These are phyloP conservation scores for Leptopilina myrica DNA, from an alignment of 2,888 invertebrate genomes.

Conservation along the genomic window DNA sequence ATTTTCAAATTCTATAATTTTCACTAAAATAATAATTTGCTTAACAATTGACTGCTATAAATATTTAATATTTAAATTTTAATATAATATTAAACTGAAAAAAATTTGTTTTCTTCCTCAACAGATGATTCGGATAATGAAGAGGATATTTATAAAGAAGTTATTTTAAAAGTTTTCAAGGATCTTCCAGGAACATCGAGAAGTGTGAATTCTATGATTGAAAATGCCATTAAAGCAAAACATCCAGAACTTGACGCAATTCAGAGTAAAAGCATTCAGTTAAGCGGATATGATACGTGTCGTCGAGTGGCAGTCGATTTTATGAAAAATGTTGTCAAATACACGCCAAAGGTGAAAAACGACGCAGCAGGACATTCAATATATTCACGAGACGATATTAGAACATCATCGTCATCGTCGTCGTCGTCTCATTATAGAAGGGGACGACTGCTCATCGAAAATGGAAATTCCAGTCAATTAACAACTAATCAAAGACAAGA, in stretches of 20 bases:
- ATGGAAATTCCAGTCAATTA: conserved; percentile 32
- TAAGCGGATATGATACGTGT: conserved; percentile 72
- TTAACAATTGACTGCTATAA: too few relatives aligned
- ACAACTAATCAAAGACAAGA: conserved; percentile 42
- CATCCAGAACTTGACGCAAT: conserved; percentile 61
- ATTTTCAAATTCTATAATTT: too few relatives aligned
- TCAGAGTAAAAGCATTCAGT: conserved; percentile 64
- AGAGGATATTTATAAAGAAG: conserved; percentile 69
- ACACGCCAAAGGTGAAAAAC: conserved; percentile 45
- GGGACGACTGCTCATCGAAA: conserved; percentile 42
- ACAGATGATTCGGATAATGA: conserved; percentile 68
- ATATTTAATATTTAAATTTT: too few relatives aligned
- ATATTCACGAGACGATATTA: conserved; percentile 55
- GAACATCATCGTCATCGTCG: not conserved
- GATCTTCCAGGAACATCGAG: conserved; percentile 69
- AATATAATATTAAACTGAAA: not conserved
- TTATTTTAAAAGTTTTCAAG: conserved; percentile 69
- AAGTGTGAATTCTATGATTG: conserved; percentile 60
- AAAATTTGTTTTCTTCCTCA: too few relatives aligned
- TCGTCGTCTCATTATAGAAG: conserved; percentile 46
- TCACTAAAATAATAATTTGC: too few relatives aligned
- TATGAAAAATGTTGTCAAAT: conserved; percentile 65
- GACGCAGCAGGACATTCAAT: conserved; percentile 49
- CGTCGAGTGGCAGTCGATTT: conserved; percentile 69
- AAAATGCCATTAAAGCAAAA: conserved; percentile 60